These are phyloP conservation scores for Ophiothrix spiculata DNA, from an alignment of 35 echinoderm and acorn worm species.

Conservation along the genomic window DNA sequence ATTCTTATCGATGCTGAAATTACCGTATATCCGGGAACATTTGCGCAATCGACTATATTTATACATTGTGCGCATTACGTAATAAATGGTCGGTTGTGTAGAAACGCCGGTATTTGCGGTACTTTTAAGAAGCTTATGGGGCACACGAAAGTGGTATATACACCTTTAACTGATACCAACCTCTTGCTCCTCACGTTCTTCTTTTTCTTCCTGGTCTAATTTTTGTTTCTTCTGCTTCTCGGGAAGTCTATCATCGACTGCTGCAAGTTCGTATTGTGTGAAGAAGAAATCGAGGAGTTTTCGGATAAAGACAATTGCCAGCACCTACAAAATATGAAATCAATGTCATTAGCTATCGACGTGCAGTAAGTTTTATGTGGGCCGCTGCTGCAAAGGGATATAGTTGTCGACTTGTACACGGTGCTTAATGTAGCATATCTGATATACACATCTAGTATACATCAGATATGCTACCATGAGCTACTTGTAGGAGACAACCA, in stretches of 20 bases:
- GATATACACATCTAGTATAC: too few species aligned
- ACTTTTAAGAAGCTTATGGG: too few species aligned
- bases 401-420: background rate
- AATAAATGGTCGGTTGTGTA: too few species aligned
- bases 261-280: slow-evolving; percentile 65
- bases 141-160: too few species aligned
- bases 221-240: slow-evolving; percentile 68
- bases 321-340: slow-evolving; percentile 29
- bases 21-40: too few species aligned
- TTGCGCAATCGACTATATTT: too few species aligned
- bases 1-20: too few species aligned
- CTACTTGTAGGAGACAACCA: too few species aligned
- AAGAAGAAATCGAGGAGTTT: slow-evolving; percentile 81
- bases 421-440: too few species aligned
- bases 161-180: slow-evolving; percentile 44
- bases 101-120: too few species aligned
- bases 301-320: slow-evolving; percentile 80
- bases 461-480: too few species aligned
- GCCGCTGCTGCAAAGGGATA: background rate
- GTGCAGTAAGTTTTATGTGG: background rate
- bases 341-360: background rate
- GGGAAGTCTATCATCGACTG: slow-evolving; percentile 85
- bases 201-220: slow-evolving; percentile 50
- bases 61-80: too few species aligned
- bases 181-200: slow-evolving; percentile 61